phyloP scores from a whole-genome alignment of 2,113 vertebrate species.

The Dicerorhinus sumatrensis region DNA sequence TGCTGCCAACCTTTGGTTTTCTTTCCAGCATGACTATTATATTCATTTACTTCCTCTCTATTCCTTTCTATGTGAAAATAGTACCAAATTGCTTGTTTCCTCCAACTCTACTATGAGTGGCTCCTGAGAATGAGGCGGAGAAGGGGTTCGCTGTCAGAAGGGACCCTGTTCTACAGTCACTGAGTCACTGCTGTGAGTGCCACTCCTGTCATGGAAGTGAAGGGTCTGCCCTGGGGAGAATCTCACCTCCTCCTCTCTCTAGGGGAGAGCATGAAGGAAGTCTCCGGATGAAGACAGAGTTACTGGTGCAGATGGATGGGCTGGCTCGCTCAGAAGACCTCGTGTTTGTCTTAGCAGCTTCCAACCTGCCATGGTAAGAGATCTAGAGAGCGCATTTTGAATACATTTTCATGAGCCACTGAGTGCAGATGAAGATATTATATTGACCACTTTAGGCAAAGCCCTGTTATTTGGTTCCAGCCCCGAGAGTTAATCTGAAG shows the following conservation, averaged over 20 bases:
- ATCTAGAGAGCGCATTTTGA: slow-evolving; percentile 78
- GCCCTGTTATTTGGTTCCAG: slow-evolving; percentile 85
- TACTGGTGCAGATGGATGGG: slow-evolving; percentile 99
- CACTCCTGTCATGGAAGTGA: slow-evolving; percentile 70
- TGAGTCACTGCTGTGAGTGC: slow-evolving; percentile 66
- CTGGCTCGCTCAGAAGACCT: slow-evolving; percentile 95
- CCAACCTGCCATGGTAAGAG: slow-evolving; percentile 96
- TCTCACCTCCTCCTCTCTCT: slow-evolving; percentile 66
- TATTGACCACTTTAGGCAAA: slow-evolving; percentile 78
- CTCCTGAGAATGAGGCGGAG: slow-evolving; percentile 70
- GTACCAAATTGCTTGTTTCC: slow-evolving; percentile 33
- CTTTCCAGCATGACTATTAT: not conserved
- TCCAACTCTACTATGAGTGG: slow-evolving; percentile 37
- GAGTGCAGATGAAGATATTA: slow-evolving; percentile 83
- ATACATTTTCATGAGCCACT: slow-evolving; percentile 84
- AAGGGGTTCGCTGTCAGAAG: not conserved
- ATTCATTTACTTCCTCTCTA: not conserved
- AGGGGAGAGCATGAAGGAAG: slow-evolving; percentile 98
- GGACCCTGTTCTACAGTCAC: not conserved
- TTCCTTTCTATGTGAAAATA: slow-evolving; percentile 51
- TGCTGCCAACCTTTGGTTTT: not conserved
- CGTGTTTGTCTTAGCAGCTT: slow-evolving; percentile 98
- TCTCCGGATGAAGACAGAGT: slow-evolving; percentile 97
- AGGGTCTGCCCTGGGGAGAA: slow-evolving; percentile 57
- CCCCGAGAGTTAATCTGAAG: slow-evolving; percentile 85